Conservation (phyloP, 2,113 vertebrate genomes). For the Nothobranchius furzeri region DNA sequence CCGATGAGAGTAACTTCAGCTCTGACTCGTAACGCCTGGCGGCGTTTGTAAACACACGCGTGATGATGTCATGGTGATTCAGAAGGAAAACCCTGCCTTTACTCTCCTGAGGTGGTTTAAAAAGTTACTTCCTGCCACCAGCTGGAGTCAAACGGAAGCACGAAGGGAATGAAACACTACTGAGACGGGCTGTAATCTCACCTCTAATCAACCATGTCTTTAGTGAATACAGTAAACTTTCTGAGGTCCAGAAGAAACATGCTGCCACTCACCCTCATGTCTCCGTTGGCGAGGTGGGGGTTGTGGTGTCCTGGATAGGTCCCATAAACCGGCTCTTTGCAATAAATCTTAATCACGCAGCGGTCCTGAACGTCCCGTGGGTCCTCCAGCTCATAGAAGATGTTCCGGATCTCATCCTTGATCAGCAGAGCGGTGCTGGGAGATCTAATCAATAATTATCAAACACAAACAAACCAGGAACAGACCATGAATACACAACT, state of each 20-base stretch:
- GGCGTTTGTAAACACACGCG: constrained; percentile 20
- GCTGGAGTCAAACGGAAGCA: too few relatives aligned
- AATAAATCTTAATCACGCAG: constrained; percentile 97
- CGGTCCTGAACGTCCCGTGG: constrained; percentile 96
- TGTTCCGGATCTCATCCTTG: constrained; percentile 94
- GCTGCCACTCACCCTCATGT: constrained; percentile 86
- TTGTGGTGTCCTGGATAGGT: constrained; percentile 86
- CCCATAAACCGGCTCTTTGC: constrained; percentile 91
- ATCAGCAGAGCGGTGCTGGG: constrained; percentile 96
- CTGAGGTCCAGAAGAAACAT: too few relatives aligned
- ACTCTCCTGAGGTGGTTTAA: too few relatives aligned
- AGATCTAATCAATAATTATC: constrained; percentile 80
- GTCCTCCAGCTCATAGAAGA: constrained; percentile 98
- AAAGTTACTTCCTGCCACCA: too few relatives aligned
- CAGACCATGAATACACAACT: constrained; percentile 5
- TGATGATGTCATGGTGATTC: too few relatives aligned
- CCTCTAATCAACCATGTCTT: too few relatives aligned
- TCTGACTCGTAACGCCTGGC: constrained; percentile 10
- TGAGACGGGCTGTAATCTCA: too few relatives aligned
- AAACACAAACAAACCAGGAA: neutral
- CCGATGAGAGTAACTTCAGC: neutral
- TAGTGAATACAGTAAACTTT: too few relatives aligned
- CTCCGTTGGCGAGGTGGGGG: constrained; percentile 92
- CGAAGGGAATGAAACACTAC: too few relatives aligned
- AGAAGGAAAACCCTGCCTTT: too few relatives aligned